Base-by-base conservation (phyloP, 2,888 invertebrate genomes). In the Spodoptera exigua region DNA sequence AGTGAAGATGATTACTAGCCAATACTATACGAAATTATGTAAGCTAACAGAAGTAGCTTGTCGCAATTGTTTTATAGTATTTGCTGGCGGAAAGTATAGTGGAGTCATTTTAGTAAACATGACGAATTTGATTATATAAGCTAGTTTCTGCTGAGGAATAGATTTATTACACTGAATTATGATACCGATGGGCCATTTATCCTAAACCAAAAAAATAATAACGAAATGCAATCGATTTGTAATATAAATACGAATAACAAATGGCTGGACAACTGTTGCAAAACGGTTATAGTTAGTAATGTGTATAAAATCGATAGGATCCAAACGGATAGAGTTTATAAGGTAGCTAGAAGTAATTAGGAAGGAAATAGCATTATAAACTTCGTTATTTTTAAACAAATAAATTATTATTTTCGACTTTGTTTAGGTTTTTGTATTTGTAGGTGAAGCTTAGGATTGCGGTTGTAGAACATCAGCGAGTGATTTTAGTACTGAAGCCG, bases 341-440 rank as follows among this genome's bases (percentile, higher is more conserved):
- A 88, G 85, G 82, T 91, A 91, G 90, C 84, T 91, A 91, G 89
- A 88, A 76, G 76, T 87, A 85, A 87, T 88, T 87, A 90, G 89
- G 84, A 84, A 82, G 83, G 83, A 83, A 83, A 85, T 89, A 86
- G 87, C 80, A 81, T 84, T 86, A 83, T 75, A 75, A 76, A 76
- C 79, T 86, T 84, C 81, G 85, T 88, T 89, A 83, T 82, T 27
- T 27, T 27, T 81, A 59, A 75, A 81, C 82, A 81, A 78, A 81
- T 83, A 84, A 81, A 86, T 86, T 86, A 86, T 86, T 86, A 86
- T 89, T 87, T 84, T 88, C 79, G 73, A 79, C 74, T 81, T 82
- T 79, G 74, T 80, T 82, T 86, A 85, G 80, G 74, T 84, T 86
- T 85, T 83, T 57, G 74, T 84, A 82, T 71, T 78, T 76, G 73